These are phyloP conservation scores for Polia nebulosa DNA, from an alignment of 2,888 invertebrate genomes.

Conservation along the genomic window DNA sequence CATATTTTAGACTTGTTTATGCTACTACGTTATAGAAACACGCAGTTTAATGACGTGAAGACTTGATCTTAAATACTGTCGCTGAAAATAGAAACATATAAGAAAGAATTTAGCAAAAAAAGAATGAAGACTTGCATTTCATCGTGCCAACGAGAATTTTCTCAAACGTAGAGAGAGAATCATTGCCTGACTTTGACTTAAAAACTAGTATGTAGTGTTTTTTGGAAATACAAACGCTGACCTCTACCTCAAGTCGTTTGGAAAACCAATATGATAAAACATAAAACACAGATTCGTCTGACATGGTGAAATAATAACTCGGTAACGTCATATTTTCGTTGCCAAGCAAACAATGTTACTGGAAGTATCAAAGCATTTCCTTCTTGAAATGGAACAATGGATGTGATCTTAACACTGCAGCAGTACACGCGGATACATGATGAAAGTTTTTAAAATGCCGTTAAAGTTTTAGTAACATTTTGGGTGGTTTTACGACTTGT, in stretches of 20 bases:
- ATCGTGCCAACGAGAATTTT: constrained; percentile 11
- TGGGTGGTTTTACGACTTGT: constrained; percentile 57
- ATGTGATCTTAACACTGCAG: constrained; percentile 13
- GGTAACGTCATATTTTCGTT: constrained; percentile 27
- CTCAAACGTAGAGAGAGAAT: background rate
- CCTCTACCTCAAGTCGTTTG: background rate
- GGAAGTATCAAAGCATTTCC: constrained; percentile 20
- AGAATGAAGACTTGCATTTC: background rate
- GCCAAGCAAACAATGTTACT: constrained; percentile 13
- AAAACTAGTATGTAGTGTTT: background rate
- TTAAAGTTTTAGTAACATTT: constrained; percentile 53
- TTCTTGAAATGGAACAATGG: constrained; percentile 52
- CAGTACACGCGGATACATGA: constrained; percentile 25
- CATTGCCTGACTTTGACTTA: background rate
- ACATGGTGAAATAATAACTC: constrained; percentile 5
- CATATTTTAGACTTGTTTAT: constrained; percentile 46
- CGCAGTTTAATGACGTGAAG: constrained; percentile 46
- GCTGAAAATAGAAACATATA: constrained; percentile 46
- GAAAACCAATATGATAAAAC: background rate
- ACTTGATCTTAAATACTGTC: constrained; percentile 45
- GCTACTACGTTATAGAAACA: constrained; percentile 40
- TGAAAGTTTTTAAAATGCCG: constrained; percentile 53
- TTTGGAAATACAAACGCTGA: background rate
- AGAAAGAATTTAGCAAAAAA: constrained; percentile 27
- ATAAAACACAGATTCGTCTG: background rate